Conservation (phyloP, 2,888 invertebrate genomes). For the Drosophila neotestacea region DNA sequence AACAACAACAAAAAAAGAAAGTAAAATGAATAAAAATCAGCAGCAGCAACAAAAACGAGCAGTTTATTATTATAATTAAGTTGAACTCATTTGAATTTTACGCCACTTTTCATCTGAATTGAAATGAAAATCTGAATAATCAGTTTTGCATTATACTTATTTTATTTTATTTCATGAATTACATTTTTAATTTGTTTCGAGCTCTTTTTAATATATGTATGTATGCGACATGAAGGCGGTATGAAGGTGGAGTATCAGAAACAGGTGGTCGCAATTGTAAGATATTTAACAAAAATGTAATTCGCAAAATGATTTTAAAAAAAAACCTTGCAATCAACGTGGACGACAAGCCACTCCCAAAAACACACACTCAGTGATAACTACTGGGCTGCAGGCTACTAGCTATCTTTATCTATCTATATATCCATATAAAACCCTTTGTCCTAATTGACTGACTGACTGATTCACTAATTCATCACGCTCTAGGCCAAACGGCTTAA, state of each 20-base stretch:
- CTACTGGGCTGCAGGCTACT: no score
- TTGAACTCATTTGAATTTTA: slow-evolving; percentile 66
- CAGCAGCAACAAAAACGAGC: slow-evolving; percentile 41
- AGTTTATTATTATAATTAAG: slow-evolving; percentile 69
- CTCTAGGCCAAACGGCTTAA: no score
- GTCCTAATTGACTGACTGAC: no score
- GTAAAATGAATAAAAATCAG: slow-evolving; percentile 9
- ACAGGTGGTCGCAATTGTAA: neutral
- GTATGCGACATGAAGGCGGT: neutral
- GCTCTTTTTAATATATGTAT: neutral
- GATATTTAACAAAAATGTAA: neutral
- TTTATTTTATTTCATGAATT: slow-evolving; percentile 13
- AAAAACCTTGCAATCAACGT: neutral
- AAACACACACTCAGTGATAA: no score
- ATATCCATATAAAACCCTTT: no score
- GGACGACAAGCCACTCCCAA: no score
- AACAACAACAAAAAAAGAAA: neutral
- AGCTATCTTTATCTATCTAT: no score
- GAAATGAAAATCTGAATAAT: slow-evolving; percentile 54
- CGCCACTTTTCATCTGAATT: slow-evolving; percentile 57
- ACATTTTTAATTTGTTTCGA: slow-evolving; percentile 2
- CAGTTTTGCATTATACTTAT: slow-evolving; percentile 48
- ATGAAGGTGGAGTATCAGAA: neutral
- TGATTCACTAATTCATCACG: no score
- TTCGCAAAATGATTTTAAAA: neutral